Conservation (phyloP, 2,797 vertebrate species). For the Sebastes nivosus region DNA sequence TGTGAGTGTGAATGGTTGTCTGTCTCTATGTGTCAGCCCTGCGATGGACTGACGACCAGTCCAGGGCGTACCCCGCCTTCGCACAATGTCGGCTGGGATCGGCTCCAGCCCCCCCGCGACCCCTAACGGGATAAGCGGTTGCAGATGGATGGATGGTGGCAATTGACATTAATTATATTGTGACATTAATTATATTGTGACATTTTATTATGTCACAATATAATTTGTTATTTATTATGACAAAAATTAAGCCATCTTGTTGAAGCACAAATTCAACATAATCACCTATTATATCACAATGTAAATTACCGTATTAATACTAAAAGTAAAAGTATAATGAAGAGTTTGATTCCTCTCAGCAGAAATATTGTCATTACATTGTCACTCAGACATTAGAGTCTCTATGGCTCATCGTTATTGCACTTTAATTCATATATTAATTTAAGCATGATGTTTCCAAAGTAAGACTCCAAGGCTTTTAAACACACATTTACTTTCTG, state of each 20-base stretch:
- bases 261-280: not conserved
- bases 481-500: not conserved
- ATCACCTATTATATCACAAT: not conserved
- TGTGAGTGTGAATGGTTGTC: no score
- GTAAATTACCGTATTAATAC: not conserved
- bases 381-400: not conserved
- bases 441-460: not conserved
- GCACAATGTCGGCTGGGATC: no score
- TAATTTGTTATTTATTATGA: not conserved
- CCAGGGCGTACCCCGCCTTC: no score
- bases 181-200: not conserved
- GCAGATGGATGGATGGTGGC: no score
- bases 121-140: no score
- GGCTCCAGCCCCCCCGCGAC: no score
- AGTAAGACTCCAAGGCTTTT: not conserved
- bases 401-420: not conserved
- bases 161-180: not conserved
- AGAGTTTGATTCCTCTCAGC: not conserved
- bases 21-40: no score
- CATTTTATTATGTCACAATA: not conserved
- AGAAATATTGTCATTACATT: not conserved
- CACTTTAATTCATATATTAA: not conserved
- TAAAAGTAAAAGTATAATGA: not conserved
- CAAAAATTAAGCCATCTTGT: not conserved
- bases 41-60: rapidly evolving